Evolutionary conservation across 2,113 vertebrate genomes (phyloP), one percentile per base, ranked within the genome.

Genomic region (Oncorhynchus masou): DNA sequence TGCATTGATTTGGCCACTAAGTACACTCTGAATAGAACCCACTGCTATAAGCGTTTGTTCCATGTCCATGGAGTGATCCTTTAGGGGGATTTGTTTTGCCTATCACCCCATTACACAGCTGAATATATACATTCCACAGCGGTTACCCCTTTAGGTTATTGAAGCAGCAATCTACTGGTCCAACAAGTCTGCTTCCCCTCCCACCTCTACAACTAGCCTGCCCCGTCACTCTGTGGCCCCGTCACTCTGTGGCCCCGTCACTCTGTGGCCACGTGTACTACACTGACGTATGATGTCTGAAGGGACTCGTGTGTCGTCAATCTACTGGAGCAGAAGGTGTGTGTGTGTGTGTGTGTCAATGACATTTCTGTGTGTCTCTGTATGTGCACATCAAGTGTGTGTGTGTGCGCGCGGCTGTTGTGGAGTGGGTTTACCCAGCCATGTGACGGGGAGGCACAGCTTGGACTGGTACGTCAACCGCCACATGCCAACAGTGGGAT

Each of bases 161-260:
- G 73, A 85, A 82, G 66, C 80, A 79, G 78, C 39, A 45, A 45
- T 45, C 68, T 75, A 81, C 75, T 82, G 82, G 67, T 71, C 72
- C 78, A 81, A 48, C 76, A 74, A 79, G 62, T 51, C 62, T 54
- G 45, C 49, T 57, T 62, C 48, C 49, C 16, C 54, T 57, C 19
- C 54, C 16, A 4, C 16, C 16, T 20, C 54, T 20, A 19, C 15
- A 19, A 20, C 54, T 20, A 15, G 39, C 39, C 54, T 20, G 1
- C 54, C 20, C 51, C 0, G 51, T 3, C 51, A 19, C 51, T 57
- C 19, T 39, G 7, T 2, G 0, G 39, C 39, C 39, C 39, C 0
- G 39, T 9, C 39, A 20, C 16, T 57, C 19, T 45, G 2, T 3
- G 0, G 27, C 27, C 27, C 27, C 0, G 27, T 27, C 27, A 27